Evolutionary conservation across 2,113 vertebrate genomes (phyloP), one percentile per base, ranked within the genome.

Genomic region (Heterotis niloticus): DNA sequence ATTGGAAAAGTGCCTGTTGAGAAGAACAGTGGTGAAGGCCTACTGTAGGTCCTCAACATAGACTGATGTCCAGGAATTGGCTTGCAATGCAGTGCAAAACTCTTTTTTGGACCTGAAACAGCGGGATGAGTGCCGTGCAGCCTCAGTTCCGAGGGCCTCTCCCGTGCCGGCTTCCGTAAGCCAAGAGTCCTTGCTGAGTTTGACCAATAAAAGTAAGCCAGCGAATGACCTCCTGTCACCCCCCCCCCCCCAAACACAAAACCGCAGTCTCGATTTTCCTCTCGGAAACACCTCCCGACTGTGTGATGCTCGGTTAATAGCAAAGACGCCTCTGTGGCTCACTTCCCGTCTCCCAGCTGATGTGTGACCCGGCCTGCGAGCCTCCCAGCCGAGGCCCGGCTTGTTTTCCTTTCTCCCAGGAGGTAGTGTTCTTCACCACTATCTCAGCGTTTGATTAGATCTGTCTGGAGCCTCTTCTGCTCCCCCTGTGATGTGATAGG

Each of bases 381-480:
- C 85, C 84, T 74, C 11, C 83, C 86, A 57, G 24, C 87, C 86
- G 86, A 89, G 80, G 84, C 82, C 91, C 88, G 87, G 88, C 89
- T 90, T 93, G 88, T 92, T 92, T 94, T 20, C 18, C 13, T 59
- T 59, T 91, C 89, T 91, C 90, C 91, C 81, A 88, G 91, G 92
- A 92, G 85, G 92, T 92, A 92, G 94, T 88, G 93, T 93, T 62
- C 13, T 62, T 94, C 93, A 90, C 89, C 91, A 82, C 86, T 88
- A 87, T 88, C 89, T 90, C 86, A 82, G 87, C 91, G 89, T 88
- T 88, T 93, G 91, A 94, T 93, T 90, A 92, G 92, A 93, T 91
- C 91, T 92, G 59, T 64, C 52, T 54, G 60, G 34, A 65, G 60
- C 20, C 23, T 51, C 12, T 52, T 14, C 20, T 29, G 24, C 66